Evolutionary conservation across 2,113 vertebrate genomes (phyloP).

Genomic region (Alces alces): DNA sequence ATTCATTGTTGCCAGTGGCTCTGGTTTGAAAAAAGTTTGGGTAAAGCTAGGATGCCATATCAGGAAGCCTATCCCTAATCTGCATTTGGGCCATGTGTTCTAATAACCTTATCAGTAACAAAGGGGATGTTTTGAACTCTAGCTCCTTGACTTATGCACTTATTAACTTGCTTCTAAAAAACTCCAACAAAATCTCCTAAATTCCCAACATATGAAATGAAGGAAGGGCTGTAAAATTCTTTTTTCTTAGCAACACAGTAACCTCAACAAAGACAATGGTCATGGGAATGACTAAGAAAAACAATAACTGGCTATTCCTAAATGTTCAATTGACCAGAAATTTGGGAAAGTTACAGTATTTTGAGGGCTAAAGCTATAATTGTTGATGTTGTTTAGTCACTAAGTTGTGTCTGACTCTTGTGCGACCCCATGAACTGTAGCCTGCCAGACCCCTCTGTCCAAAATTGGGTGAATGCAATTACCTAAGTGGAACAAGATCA

Average conservation of each 20-base stretch:
- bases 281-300: not conserved
- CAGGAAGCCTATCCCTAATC: not conserved
- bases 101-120: not conserved
- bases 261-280: not conserved
- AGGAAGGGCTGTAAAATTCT: not conserved
- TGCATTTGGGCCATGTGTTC: not conserved
- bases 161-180: not conserved
- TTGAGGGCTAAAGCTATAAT: not conserved
- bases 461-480: not conserved
- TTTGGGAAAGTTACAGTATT: conserved; percentile 19
- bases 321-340: not conserved
- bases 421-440: not conserved
- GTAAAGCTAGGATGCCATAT: not conserved
- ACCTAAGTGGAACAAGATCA: not conserved
- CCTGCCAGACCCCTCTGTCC: not conserved
- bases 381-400: not conserved
- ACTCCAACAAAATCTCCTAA: not conserved
- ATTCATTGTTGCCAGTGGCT: not conserved
- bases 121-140: not conserved
- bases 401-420: not conserved
- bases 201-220: not conserved
- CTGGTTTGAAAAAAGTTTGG: not conserved
- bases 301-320: not conserved
- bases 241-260: not conserved
- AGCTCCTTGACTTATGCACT: not conserved